Base-by-base conservation (phyloP, 1,140 invertebrate genomes). In the Calephelis virginiensis region DNA sequence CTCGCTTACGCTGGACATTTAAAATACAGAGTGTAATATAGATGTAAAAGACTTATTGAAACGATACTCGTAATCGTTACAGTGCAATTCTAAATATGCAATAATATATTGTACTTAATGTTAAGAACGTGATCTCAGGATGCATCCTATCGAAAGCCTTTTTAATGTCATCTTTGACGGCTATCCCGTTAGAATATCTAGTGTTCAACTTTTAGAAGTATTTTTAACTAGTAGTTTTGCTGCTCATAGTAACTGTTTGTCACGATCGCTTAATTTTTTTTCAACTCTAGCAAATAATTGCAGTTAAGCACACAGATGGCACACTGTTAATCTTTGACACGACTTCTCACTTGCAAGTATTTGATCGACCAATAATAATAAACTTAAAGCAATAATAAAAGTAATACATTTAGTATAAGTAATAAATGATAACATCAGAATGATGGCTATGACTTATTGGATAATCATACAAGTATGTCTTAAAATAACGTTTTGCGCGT, bases 81-180 rank as follows among this genome's bases (percentile, higher is more conserved):
- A 87, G 87, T 90, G 87, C 86, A 89, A 89, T 89, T 86, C 80
- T 83, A 81, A 89, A 87, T 82, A 88, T 75, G 86, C 87, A 89
- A 90, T 89, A 87, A 89, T 90, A 86, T 80, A 84, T 85, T 84
- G 83, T 88, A 87, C 83, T 87, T 89, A 89, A 87, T 84, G 71
- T 85, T 90, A 89, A 89, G 87, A 82, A 87, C 72, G 85, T 90
- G 87, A 90, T 90, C 87, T 90, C 87, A 90, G 86, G 83, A 87
- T 78, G 84, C 86, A 89, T 85, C 82, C 81, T 86, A 83, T 85
- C 80, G 76, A 85, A 86, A 81, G 83, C 85, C 85, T 89, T 86
- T 77, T 77, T 71, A 76, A 80, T 80, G 78, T 86, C 77, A 76
- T 77, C 78, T 75, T 74, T 77, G 77, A 80, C 84, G 83, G 83